phyloP scores from a whole-genome alignment of 2,113 vertebrate species.

The Dolichallabes microphthalmus region DNA sequence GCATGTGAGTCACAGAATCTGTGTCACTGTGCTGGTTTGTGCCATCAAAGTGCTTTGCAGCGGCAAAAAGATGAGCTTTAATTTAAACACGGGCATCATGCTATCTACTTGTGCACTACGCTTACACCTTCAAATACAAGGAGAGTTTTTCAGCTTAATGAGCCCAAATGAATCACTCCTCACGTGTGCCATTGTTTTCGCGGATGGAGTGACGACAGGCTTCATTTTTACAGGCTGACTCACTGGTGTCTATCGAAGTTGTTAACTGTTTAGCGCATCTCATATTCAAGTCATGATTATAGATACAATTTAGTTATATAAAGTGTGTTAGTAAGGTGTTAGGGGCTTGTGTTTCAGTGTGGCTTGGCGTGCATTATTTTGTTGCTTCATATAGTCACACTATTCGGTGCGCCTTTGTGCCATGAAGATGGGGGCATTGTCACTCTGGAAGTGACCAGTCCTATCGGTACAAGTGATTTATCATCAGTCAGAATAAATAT shows the following conservation, averaged over 20 bases:
- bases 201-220: neutral
- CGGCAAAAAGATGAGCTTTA: constrained; percentile 70
- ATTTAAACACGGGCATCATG: constrained; percentile 63
- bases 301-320: too few species aligned
- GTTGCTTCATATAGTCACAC: neutral
- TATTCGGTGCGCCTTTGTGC: neutral
- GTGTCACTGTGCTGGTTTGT: constrained; percentile 72
- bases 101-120: constrained; percentile 57
- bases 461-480: neutral
- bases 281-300: neutral
- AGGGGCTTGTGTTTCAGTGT: neutral
- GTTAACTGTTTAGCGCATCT: neutral
- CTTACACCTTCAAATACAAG: constrained; percentile 54
- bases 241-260: neutral
- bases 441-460: neutral
- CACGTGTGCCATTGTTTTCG: constrained; percentile 9
- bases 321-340: neutral
- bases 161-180: constrained; percentile 1
- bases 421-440: neutral
- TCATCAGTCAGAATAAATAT: neutral
- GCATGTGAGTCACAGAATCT: constrained; percentile 66
- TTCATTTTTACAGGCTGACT: constrained; percentile 19
- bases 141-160: constrained; percentile 45
- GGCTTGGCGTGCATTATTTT: neutral
- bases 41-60: constrained; percentile 44